Evolutionary conservation across 2,797 vertebrate species (phyloP).

Genomic region (Propithecus perrieri): DNA sequence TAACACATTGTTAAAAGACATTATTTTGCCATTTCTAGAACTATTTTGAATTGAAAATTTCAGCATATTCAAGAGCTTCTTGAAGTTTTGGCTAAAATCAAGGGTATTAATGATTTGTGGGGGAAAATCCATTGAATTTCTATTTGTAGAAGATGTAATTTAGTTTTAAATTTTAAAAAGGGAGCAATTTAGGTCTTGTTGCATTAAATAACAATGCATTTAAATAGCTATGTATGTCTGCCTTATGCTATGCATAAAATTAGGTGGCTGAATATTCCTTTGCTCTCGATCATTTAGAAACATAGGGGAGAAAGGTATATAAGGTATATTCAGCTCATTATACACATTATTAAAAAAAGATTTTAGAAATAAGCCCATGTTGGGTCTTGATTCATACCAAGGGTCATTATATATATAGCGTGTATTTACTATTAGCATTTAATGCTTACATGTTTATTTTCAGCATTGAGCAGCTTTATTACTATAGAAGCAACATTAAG

Average conservation of each 20-base stretch:
- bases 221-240: not conserved
- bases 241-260: not conserved
- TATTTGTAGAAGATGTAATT: not conserved
- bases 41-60: not conserved
- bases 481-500: not conserved
- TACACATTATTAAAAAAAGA: not conserved
- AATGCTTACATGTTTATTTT: not conserved
- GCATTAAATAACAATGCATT: not conserved
- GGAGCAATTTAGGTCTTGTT: not conserved
- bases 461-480: not conserved
- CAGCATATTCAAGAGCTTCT: not conserved
- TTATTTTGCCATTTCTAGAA: not conserved
- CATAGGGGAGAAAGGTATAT: not conserved
- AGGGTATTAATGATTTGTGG: not conserved
- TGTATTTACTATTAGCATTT: not conserved
- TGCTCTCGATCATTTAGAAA: not conserved
- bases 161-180: conserved; percentile 16
- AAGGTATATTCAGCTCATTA: not conserved
- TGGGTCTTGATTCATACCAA: not conserved
- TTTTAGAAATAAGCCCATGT: not conserved
- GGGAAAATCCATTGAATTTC: not conserved
- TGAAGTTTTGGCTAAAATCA: not conserved
- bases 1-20: not conserved
- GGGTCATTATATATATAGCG: not conserved
- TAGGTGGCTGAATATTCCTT: not conserved